Conservation (phyloP, 2,797 vertebrate genomes). For the Bothrops alternatus region DNA sequence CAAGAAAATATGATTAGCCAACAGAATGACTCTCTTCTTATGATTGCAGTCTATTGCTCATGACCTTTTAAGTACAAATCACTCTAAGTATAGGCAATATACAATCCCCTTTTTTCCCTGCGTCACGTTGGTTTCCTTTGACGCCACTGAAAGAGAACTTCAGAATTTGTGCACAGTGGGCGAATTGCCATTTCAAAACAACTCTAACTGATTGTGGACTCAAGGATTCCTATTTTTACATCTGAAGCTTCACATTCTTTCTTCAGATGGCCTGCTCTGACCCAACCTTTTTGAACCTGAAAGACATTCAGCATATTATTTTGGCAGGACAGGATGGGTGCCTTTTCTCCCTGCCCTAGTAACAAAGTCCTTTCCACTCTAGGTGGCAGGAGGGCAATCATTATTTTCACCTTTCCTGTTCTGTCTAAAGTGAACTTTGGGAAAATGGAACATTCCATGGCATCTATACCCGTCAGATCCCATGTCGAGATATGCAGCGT, state of each 20-base stretch:
- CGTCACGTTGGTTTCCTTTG: conserved; percentile 63
- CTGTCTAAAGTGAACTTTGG: background rate
- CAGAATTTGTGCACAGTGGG: conserved; percentile 6
- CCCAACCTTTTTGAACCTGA: background rate
- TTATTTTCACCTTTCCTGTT: background rate
- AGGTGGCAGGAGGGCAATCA: background rate
- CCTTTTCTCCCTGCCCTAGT: background rate
- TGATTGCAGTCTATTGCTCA: background rate
- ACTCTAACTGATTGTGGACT: background rate
- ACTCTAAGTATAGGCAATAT: background rate
- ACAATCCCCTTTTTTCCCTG: conserved; percentile 47
- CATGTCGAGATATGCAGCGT: background rate
- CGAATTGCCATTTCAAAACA: conserved; percentile 23
- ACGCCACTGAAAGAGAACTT: conserved; percentile 44
- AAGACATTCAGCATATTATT: background rate
- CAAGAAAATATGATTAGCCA: background rate
- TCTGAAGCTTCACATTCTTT: background rate
- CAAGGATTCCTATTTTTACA: background rate
- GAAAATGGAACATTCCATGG: background rate
- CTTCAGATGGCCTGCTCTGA: background rate
- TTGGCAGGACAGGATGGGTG: background rate
- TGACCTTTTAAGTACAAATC: conserved; percentile 25
- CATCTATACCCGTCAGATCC: background rate
- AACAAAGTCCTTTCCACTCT: background rate
- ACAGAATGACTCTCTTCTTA: conserved; percentile 5